Base-by-base conservation (phyloP, 2,888 invertebrate genomes). In the Zygothrica quintamaculata region DNA sequence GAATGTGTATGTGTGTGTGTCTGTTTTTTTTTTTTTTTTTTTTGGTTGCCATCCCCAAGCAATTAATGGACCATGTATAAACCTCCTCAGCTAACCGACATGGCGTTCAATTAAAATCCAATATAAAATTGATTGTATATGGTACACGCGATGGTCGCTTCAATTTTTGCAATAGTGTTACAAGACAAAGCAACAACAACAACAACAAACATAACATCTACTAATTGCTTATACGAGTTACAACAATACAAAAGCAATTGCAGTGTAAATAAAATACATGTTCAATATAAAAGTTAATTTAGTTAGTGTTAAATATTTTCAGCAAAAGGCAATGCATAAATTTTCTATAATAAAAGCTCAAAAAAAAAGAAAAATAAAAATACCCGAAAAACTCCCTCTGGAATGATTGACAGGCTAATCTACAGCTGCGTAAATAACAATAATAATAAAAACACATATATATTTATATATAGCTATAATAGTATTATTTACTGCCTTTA, bases 21-120 rank as follows among this genome's bases (percentile, higher is more conserved):
- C 29, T 33, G 31, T 8, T 65, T 57, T n/a, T n/a, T n/a, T n/a
- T n/a, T n/a, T n/a, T n/a, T n/a, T n/a, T n/a, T n/a, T n/a, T n/a
- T n/a, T 57, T 15, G 11, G n/a, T 16, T 34, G 43, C 42, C 52
- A 56, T 47, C 36, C 40, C 53, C 46, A 18, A 67, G 42, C 53
- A 67, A 55, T 67, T 58, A 58, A 73, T 58, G 36, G 57, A 43
- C 37, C 50, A 56, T 60, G 44, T 36, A 42, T 29, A 57, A 39
- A 25, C 44, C n/a, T 55, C 16, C 15, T 37, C 11, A 39, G 68
- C 62, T 73, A 62, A 33, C 12, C 39, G 33, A 40, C 42, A 44
- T 31, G 46, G 39, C 39, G 48, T 60, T 69, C 58, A 60, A 79
- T 77, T 77, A 60, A 73, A 84, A 74, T 67, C 36, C 58, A 58